Conservation (phyloP, 1,140 invertebrate species). For the Drosophila kepulauana region DNA sequence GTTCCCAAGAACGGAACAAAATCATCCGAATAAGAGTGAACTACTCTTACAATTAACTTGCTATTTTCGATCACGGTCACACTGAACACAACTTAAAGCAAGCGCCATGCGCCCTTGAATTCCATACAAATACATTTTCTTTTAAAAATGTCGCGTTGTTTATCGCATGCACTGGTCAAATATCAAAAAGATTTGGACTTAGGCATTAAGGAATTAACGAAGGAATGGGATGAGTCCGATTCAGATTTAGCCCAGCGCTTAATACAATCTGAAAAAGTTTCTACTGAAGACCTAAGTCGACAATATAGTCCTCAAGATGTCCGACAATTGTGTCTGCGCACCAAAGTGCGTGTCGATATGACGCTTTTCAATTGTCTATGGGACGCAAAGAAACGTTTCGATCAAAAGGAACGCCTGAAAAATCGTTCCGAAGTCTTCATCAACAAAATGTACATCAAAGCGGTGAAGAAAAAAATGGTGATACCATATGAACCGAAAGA, state of each 20-base stretch:
- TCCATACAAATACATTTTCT: neutral
- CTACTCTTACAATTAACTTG: too few species aligned
- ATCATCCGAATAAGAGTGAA: too few species aligned
- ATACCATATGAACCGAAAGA: constrained; percentile 33
- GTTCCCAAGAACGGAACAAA: too few species aligned
- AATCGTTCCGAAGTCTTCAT: constrained; percentile 44
- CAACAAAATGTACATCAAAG: constrained; percentile 52
- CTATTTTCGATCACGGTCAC: too few species aligned
- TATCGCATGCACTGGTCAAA: constrained; percentile 6
- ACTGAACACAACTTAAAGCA: too few species aligned
- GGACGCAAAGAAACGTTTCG: constrained; percentile 50
- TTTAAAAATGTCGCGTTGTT: constrained; percentile 11
- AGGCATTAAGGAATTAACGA: neutral
- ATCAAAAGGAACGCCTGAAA: constrained; percentile 26
- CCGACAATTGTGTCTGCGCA: constrained; percentile 47
- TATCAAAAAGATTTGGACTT: constrained; percentile 29
- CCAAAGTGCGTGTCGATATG: constrained; percentile 55
- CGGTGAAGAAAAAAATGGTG: constrained; percentile 42
- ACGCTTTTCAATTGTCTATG: constrained; percentile 39
- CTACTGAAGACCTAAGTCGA: constrained; percentile 41
- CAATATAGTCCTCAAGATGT: constrained; percentile 31
- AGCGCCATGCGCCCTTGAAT: too few species aligned
- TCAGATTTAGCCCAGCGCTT: too few species aligned
- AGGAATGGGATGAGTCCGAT: neutral
- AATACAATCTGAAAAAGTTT: constrained; percentile 39